phyloP scores from a whole-genome alignment of 2,113 vertebrate species.

The Cyanistes caeruleus region DNA sequence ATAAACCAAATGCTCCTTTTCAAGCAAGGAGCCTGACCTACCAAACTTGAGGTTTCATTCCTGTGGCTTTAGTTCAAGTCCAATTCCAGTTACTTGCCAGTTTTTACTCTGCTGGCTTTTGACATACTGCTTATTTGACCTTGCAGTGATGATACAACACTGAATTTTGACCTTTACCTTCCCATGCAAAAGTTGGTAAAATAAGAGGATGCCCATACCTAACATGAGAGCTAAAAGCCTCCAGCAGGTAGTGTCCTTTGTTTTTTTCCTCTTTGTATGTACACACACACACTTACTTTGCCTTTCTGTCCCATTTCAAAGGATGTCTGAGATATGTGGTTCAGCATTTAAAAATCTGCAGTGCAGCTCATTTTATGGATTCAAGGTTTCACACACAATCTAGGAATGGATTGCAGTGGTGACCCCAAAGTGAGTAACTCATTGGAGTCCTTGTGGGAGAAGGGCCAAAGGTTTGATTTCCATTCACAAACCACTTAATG shows the following conservation, averaged over 20 bases:
- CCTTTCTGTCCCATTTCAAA: not conserved
- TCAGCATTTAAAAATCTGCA: not conserved
- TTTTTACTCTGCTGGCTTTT: not conserved
- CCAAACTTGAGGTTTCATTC: not conserved
- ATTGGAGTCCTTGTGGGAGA: not conserved
- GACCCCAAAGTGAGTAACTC: not conserved
- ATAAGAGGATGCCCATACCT: not conserved
- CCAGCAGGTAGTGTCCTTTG: not conserved
- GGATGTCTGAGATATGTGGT: not conserved
- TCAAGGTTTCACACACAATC: not conserved
- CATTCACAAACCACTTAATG: not conserved
- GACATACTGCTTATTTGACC: not conserved
- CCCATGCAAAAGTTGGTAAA: not conserved
- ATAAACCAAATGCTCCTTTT: not conserved
- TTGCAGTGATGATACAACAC: not conserved
- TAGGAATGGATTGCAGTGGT: not conserved
- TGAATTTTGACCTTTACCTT: not conserved
- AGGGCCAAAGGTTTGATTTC: not conserved
- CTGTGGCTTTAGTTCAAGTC: not conserved
- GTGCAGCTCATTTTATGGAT: not conserved
- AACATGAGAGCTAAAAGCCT: not conserved
- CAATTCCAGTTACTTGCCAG: not conserved
- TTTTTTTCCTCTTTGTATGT: not conserved
- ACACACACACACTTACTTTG: not conserved
- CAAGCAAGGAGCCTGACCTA: not conserved